phyloP scores from a whole-genome alignment of 2,888 invertebrate genomes.

The Apamea monoglypha region DNA sequence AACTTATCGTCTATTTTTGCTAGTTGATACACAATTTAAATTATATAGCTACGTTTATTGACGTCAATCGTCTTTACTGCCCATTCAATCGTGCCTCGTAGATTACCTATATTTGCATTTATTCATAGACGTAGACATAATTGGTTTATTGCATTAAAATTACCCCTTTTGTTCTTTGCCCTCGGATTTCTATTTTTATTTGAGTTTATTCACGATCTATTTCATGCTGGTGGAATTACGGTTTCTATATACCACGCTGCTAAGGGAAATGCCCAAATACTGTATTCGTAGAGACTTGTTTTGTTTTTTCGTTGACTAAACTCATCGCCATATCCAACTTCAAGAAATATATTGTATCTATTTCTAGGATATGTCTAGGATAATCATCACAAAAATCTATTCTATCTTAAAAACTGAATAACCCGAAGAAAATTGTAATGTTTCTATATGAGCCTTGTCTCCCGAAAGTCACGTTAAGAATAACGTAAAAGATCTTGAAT shows the following conservation, averaged over 20 bases:
- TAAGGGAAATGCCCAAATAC: background rate
- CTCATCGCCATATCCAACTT: background rate
- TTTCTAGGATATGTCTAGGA: background rate
- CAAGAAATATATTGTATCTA: background rate
- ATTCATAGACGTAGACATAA: slow-evolving; percentile 40
- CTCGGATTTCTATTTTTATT: background rate
- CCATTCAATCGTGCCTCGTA: slow-evolving; percentile 50
- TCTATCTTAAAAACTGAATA: background rate
- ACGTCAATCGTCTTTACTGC: slow-evolving; percentile 57
- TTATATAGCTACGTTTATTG: slow-evolving; percentile 46
- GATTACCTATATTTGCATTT: slow-evolving; percentile 50
- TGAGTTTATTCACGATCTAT: background rate
- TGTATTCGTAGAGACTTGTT: too few species aligned
- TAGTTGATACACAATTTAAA: slow-evolving; percentile 20
- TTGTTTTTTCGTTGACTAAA: background rate
- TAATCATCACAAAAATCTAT: background rate
- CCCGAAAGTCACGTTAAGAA: background rate
- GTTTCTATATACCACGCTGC: too few species aligned
- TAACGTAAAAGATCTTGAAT: slow-evolving; percentile 5
- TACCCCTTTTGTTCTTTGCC: slow-evolving; percentile 7
- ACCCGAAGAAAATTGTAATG: background rate
- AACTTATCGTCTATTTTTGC: slow-evolving; percentile 21
- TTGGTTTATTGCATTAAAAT: slow-evolving; percentile 33
- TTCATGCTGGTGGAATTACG: background rate
- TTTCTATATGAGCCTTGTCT: background rate